Base-by-base conservation (phyloP, 2,888 invertebrate genomes). In the Chrysomela aeneicollis region DNA sequence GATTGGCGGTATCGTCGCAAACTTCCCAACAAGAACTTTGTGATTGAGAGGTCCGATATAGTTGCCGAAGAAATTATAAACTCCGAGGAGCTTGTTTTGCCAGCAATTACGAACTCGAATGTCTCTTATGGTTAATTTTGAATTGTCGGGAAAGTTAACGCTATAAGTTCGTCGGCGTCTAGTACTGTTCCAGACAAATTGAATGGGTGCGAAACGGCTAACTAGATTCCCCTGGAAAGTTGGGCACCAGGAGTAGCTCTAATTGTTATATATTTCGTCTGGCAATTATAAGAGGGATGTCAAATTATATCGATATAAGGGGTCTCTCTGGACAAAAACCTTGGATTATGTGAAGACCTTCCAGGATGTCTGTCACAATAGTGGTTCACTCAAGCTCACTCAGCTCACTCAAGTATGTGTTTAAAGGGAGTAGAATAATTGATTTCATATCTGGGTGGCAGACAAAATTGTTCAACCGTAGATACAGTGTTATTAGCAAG, bases 21-120 rank as follows among this genome's bases (percentile, higher is more conserved):
- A 65, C 53, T 65, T 59, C 50, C 30, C 21, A 30, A 47, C 63
- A 52, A 60, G 59, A 71, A 70, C 67, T 71, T 62, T 37, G 67
- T 69, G 69, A 71, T 69, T 71, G 66, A 65, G 53, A 60, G 58
- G 63, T 63, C 49, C 67, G 62, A 67, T 65, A 61, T 66, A 67
- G 68, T 70, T 70, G 63, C 65, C 66, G 63, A 62, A 51, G 64
- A 70, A 71, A 71, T 71, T 71, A 66, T 62, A 63, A 63, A 58
- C 64, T 67, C 60, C 53, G 60, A 69, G 65, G 54, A 66, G 61
- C 61, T 57, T 71, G 70, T 71, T 71, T 70, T 67, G 67, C 61
- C 61, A 67, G 59, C 65, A 71, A 71, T 71, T 71, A 71, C 70
- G 61, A 69, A 71, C 61, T 71, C 70, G 63, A 60, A 64, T 63